These are phyloP conservation scores for Zosterops japonicus DNA, from an alignment of 2,113 vertebrate species.

Conservation along the genomic window DNA sequence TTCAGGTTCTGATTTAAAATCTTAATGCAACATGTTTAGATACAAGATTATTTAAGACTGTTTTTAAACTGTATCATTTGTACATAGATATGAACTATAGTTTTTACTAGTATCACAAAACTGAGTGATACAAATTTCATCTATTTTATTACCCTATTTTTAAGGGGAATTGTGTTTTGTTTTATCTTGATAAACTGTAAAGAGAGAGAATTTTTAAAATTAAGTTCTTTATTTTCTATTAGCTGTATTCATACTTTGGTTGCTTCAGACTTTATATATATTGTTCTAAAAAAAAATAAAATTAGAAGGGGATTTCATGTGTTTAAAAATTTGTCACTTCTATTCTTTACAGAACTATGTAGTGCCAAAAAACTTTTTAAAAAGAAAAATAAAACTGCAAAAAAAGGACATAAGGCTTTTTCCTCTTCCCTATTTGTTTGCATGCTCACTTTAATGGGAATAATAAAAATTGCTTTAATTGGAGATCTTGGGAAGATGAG, in stretches of 20 bases:
- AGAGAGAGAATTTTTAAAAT: slow-evolving; percentile 89
- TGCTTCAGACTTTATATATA: slow-evolving; percentile 89
- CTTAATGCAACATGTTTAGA: slow-evolving; percentile 79
- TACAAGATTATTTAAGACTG: slow-evolving; percentile 83
- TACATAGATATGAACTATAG: slow-evolving; percentile 90
- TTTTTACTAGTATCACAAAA: slow-evolving; percentile 97
- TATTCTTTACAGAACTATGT: slow-evolving; percentile 86
- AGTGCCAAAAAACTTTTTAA: slow-evolving; percentile 91
- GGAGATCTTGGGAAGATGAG: background rate
- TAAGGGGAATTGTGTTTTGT: slow-evolving; percentile 97
- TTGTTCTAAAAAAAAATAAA: slow-evolving; percentile 83
- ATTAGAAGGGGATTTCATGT: slow-evolving; percentile 89
- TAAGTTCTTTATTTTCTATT: slow-evolving; percentile 99
- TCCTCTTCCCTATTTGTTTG: slow-evolving; percentile 60
- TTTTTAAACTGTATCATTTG: slow-evolving; percentile 98
- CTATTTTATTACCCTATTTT: slow-evolving; percentile 99
- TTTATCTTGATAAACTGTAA: slow-evolving; percentile 92
- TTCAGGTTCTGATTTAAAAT: slow-evolving; percentile 79
- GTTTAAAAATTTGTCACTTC: slow-evolving; percentile 88
- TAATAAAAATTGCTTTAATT: background rate
- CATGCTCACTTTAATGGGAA: background rate
- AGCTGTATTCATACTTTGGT: slow-evolving; percentile 97
- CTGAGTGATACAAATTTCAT: slow-evolving; percentile 98
- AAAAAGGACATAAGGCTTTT: slow-evolving; percentile 59
- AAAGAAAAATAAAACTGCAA: slow-evolving; percentile 75